Evolutionary conservation across 1,140 invertebrate genomes (phyloP).

Genomic region (Belonocnema kinseyi): DNA sequence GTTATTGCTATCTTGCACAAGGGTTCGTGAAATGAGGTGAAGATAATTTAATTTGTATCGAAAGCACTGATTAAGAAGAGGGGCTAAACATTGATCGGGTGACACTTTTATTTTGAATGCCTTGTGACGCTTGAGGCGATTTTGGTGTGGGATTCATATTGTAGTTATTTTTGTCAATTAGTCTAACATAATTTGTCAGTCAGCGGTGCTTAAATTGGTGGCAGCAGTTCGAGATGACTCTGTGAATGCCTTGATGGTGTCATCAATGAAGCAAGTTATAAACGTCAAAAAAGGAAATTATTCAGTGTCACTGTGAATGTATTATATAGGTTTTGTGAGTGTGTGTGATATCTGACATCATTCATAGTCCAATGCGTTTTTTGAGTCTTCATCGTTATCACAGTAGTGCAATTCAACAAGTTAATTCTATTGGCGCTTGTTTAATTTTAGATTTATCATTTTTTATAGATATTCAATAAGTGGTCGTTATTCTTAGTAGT

Average conservation of each 20-base stretch:
- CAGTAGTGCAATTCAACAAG: too few species aligned
- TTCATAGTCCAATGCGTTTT: neutral
- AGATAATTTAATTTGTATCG: neutral
- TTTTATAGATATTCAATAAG: too few species aligned
- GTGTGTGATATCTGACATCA: neutral
- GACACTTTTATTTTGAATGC: neutral
- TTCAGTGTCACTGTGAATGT: neutral
- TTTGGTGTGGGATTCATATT: neutral
- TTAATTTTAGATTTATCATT: too few species aligned
- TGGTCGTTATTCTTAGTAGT: too few species aligned
- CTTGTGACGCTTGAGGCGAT: neutral
- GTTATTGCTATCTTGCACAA: neutral
- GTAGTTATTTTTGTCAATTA: constrained; percentile 41
- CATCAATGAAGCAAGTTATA: constrained; percentile 8
- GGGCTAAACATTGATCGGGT: neutral
- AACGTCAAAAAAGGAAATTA: constrained; percentile 1
- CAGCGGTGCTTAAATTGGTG: constrained; percentile 9
- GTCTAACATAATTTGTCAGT: constrained; percentile 31
- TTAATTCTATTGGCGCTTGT: too few species aligned
- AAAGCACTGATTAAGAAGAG: neutral
- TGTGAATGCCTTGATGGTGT: neutral
- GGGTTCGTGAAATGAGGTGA: neutral
- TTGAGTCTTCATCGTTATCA: neutral
- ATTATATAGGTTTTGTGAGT: neutral
- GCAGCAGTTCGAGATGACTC: neutral